A percentile compares a stretch with the other conserved stretches of the same genome.
These are phyloP conservation scores for Peromyscus melanophrys DNA, from an alignment of 2,797 vertebrate genomes.

Conservation along the genomic window DNA sequence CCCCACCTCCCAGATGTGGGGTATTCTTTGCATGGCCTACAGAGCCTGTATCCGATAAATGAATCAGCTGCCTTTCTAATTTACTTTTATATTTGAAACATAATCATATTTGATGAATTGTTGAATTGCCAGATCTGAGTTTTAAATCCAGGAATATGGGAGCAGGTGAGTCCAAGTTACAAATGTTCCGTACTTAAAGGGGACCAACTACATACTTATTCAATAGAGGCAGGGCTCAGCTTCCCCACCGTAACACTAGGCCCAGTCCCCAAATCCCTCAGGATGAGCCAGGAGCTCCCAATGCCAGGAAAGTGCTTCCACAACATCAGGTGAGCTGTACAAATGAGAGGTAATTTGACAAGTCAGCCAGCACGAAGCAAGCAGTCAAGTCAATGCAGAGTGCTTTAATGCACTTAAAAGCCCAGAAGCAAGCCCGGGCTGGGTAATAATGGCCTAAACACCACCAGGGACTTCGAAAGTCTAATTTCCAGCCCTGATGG, in stretches of 20 bases:
- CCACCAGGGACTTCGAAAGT: slow-evolving; percentile 73
- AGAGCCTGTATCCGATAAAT: background rate
- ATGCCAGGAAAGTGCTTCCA: slow-evolving; percentile 75
- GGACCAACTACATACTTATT: background rate
- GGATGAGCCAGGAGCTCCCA: slow-evolving; percentile 32
- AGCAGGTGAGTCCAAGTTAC: background rate
- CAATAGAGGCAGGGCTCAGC: background rate
- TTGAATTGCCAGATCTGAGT: background rate
- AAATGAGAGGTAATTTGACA: slow-evolving; percentile 73
- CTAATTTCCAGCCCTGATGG: slow-evolving; percentile 75
- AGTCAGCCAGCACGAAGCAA: slow-evolving; percentile 1
- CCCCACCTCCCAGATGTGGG: background rate
- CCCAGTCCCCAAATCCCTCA: slow-evolving; percentile 55
- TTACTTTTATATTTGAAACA: background rate
- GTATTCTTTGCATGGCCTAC: background rate
- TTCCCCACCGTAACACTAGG: background rate
- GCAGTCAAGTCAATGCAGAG: slow-evolving; percentile 62
- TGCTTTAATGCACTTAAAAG: slow-evolving; percentile 82
- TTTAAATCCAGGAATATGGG: background rate
- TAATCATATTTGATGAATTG: background rate
- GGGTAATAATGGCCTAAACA: slow-evolving; percentile 69
- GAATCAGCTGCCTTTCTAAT: background rate
- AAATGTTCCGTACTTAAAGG: slow-evolving; percentile 19
- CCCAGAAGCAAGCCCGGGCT: slow-evolving; percentile 71
- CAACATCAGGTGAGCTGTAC: slow-evolving; percentile 71